Percentiles rank a stretch among this genome's conserved stretches.
phyloP scores from a whole-genome alignment of 2,113 vertebrate genomes.

The Poicephalus gulielmi region DNA sequence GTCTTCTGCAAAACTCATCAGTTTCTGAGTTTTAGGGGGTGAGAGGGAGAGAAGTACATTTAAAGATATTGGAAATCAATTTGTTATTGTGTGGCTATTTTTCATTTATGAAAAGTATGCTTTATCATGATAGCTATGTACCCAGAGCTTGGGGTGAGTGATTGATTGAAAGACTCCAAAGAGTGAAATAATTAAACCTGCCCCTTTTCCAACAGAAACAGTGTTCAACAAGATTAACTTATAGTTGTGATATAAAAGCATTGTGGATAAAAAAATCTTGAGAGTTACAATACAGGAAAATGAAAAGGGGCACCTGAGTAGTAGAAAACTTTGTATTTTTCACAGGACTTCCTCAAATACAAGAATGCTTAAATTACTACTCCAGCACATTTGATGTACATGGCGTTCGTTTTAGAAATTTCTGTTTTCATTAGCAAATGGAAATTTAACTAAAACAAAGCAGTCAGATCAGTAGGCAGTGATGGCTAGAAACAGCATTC shows the following conservation, averaged over 20 bases:
- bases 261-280: background rate
- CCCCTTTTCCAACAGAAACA: background rate
- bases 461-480: background rate
- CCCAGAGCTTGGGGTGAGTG: background rate
- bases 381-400: background rate
- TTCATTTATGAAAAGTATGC: background rate
- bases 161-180: background rate
- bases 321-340: background rate
- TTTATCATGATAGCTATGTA: background rate
- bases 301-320: background rate
- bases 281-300: background rate
- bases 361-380: background rate
- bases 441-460: background rate
- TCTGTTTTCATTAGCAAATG: constrained; percentile 16
- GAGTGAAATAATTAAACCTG: background rate
- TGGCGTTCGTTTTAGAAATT: background rate
- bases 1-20: constrained; percentile 25
- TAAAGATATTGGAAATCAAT: background rate
- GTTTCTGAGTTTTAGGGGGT: background rate
- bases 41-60: background rate
- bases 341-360: background rate
- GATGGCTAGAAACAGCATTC: background rate
- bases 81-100: background rate
- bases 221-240: background rate
- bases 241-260: background rate